Evolutionary conservation across 2,888 invertebrate genomes (phyloP).

Genomic region (Myopa testacea): DNA sequence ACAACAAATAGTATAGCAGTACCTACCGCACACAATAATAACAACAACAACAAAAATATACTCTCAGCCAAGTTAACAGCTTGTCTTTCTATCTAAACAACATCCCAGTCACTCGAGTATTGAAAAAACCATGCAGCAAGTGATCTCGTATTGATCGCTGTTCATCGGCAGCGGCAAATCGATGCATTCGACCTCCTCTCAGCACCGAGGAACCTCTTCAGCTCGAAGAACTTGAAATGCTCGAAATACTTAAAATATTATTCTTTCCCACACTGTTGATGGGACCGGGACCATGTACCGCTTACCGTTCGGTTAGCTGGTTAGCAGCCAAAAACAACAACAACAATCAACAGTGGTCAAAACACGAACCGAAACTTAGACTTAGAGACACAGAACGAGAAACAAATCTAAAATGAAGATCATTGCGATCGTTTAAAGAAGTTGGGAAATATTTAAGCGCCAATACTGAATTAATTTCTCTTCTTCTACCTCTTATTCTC

Average conservation of each 20-base stretch:
- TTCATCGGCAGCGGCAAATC: background rate
- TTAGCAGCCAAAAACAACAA: constrained; percentile 3
- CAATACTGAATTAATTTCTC: constrained; percentile 24
- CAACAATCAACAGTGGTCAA: constrained; percentile 4
- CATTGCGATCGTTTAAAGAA: too few species aligned
- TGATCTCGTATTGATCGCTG: constrained; percentile 30
- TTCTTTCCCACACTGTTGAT: constrained; percentile 34
- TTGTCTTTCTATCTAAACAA: background rate
- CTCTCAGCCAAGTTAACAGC: constrained; percentile 20
- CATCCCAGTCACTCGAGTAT: background rate
- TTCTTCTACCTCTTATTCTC: background rate
- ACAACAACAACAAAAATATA: constrained; percentile 12
- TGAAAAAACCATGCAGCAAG: constrained; percentile 9
- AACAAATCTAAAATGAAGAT: too few species aligned
- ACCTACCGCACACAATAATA: constrained; percentile 26
- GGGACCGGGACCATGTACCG: background rate
- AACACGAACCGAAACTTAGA: background rate
- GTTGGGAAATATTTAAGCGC: constrained; percentile 32
- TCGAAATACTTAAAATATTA: constrained; percentile 32
- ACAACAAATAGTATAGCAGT: background rate
- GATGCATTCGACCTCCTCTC: background rate
- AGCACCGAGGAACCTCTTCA: background rate
- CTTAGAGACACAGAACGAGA: too few species aligned
- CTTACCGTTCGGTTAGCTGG: constrained; percentile 21
- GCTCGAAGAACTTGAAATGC: background rate